phyloP scores from a whole-genome alignment of 2,113 vertebrate species.

The Daboia siamensis region DNA sequence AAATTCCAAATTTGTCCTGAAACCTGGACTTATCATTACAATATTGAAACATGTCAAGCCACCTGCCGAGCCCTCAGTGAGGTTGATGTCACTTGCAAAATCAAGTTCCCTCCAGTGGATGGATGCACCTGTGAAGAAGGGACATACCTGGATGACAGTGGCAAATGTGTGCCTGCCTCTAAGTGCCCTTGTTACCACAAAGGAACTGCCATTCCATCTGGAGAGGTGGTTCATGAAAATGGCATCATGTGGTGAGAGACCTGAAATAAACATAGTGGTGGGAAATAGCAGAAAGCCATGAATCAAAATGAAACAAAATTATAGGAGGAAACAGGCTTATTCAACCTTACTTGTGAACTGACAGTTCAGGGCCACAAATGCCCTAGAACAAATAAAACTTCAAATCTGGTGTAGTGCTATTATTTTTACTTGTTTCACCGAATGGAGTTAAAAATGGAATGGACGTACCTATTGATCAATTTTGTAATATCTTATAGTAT shows the following conservation, averaged over 20 bases:
- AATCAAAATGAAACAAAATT: background rate
- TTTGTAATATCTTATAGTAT: background rate
- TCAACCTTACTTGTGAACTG: background rate
- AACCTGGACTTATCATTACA: constrained; percentile 66
- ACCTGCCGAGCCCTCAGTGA: constrained; percentile 71
- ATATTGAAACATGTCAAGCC: constrained; percentile 63
- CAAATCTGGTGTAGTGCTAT: background rate
- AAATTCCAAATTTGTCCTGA: constrained; percentile 73
- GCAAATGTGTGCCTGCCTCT: constrained; percentile 68
- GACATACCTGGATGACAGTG: constrained; percentile 70
- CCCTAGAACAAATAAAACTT: background rate
- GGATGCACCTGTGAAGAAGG: constrained; percentile 70
- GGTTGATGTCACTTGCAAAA: constrained; percentile 65
- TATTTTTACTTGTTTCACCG: background rate
- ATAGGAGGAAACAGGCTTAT: background rate
- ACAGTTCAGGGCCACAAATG: background rate
- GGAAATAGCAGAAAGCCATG: background rate
- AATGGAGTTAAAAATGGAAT: background rate
- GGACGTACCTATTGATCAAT: background rate
- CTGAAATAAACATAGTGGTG: background rate
- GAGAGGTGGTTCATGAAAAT: constrained; percentile 68
- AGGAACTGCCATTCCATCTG: constrained; percentile 63
- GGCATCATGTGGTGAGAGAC: constrained; percentile 72
- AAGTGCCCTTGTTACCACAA: constrained; percentile 75
- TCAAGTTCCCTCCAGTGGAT: constrained; percentile 70